These are phyloP conservation scores for Exephanes ischioxanthus DNA, from an alignment of 2,888 invertebrate genomes.

Conservation along the genomic window DNA sequence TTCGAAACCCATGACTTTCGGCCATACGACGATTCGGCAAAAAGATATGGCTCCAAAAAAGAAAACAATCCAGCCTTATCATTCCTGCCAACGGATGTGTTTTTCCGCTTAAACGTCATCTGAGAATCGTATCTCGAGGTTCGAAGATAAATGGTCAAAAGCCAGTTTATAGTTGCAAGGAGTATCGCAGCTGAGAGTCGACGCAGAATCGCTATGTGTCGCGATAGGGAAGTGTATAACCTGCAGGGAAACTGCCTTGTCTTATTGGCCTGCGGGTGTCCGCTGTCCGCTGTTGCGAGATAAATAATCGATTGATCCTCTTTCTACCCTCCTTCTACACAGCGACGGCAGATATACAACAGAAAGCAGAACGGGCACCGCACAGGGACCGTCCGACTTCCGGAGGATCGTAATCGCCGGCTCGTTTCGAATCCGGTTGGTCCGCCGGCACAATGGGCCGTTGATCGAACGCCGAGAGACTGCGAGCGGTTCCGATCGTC, in stretches of 20 bases:
- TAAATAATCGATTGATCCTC: slow-evolving; percentile 30
- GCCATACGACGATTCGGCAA: too few relatives aligned
- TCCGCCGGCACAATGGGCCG: slow-evolving; percentile 55
- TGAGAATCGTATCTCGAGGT: too few relatives aligned
- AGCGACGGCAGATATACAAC: slow-evolving; percentile 30
- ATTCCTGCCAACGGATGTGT: too few relatives aligned
- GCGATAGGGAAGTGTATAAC: neutral
- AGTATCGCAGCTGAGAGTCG: neutral
- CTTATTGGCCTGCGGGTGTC: slow-evolving; percentile 8
- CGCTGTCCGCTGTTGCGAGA: neutral
- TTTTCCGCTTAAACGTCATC: too few relatives aligned
- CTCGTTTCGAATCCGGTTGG: slow-evolving; percentile 64
- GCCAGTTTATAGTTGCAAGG: too few relatives aligned
- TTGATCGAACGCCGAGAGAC: slow-evolving; percentile 62
- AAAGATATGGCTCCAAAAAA: too few relatives aligned
- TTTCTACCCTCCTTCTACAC: slow-evolving; percentile 13
- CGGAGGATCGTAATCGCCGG: slow-evolving; percentile 65
- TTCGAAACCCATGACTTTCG: too few relatives aligned
- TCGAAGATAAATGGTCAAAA: too few relatives aligned
- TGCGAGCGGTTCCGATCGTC: slow-evolving; percentile 49
- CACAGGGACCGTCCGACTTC: slow-evolving; percentile 56
- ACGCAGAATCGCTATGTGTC: neutral
- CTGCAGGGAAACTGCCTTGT: neutral
- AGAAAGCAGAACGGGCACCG: slow-evolving; percentile 30
- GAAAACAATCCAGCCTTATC: too few relatives aligned